Base-by-base conservation (phyloP, 2,888 invertebrate species). In the Tuberolachnus salignus region DNA sequence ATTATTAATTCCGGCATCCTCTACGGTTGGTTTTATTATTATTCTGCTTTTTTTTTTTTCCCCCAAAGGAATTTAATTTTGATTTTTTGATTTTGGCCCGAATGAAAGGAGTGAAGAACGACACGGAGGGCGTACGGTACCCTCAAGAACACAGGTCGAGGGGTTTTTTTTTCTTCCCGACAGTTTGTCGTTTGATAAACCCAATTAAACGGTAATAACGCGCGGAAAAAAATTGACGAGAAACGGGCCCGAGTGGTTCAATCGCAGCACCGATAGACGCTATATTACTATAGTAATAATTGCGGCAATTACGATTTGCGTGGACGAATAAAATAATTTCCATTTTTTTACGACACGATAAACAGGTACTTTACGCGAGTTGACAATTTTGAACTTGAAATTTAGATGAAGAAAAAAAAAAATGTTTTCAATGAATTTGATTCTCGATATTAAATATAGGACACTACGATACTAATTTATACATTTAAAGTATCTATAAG, bases 191-290 rank as follows among this genome's bases (percentile, higher is more conserved):
- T 19, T 49, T 44, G 73, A 61, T 53, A 64, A 53, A 53, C 44
- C 53, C 64, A 74, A 74, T 74, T 74, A 63, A 8, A 42, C 13
- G 26, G 14, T 23, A 49, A 59, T 59, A 26, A 72, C 42, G 63
- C 19, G 61, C 34, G n/a, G 11, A 13, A 1, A n/a, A 11, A 51
- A 67, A 67, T 19, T 10, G 26, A 8, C 16, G 0, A 3, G 0
- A 26, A 44, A 10, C 23, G 26, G 21, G 16, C 10, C 16, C 46
- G 4, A 66, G 19, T 21, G 16, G 46, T 16, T 23, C 26, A 23
- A 59, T 16, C 16, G 3, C 23, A 26, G n/a, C 26, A 9, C 10
- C 26, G 59, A 59, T 59, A 23, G 26, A 1, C 34, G 6, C 34
- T 4, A 34, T 34, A 34, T 4, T 34, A 34, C n/a, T n/a, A 4